Evolutionary conservation across 2,797 vertebrate species (phyloP), one percentile per base, ranked within the genome.

Genomic region (Eurystomus glaucurus): DNA sequence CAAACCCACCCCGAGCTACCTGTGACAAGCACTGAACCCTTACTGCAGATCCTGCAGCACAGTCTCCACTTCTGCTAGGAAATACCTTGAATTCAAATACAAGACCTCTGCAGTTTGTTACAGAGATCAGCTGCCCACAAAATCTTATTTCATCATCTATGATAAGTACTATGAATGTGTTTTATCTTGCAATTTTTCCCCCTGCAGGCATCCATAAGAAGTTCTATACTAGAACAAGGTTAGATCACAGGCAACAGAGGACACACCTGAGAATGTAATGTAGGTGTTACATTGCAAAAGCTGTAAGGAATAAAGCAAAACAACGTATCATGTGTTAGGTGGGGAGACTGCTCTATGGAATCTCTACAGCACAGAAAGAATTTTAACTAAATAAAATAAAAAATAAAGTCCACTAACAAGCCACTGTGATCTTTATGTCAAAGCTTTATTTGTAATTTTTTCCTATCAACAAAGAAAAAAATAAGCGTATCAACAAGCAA

Each of bases 401-500:
- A 60, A 95, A 51, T 93, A 43, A 90, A 94, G 83, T 41, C 83
- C 76, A 76, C 93, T 81, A 89, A 65, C 85, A 82, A 89, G 90
- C 75, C 46, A 37, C 69, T 68, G 48, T 41, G 64, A 94, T 82
- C 88, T 93, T 97, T 95, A 96, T 94, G 95, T 77, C 85, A 68
- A 96, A 93, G 57, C 50, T 81, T 57, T 94, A 94, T 95, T 94
- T 94, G 94, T 68, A 91, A 76, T 94, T 81, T 97, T 94, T 95
- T 96, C 86, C 37, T 64, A 94, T 94, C 93, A 95, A 95, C 68
- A 92, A 97, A 85, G 60, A 45, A 90, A 85, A 70, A 96, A 97
- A 92, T 77, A 97, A 98, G 96, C 88, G 97, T 97, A 97, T 97
- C 93, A 97, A 98, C 93, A 98, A 98, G 96, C 96, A 97, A 96